phyloP scores from a whole-genome alignment of 2,888 invertebrate species.

The Trilocha varians region DNA sequence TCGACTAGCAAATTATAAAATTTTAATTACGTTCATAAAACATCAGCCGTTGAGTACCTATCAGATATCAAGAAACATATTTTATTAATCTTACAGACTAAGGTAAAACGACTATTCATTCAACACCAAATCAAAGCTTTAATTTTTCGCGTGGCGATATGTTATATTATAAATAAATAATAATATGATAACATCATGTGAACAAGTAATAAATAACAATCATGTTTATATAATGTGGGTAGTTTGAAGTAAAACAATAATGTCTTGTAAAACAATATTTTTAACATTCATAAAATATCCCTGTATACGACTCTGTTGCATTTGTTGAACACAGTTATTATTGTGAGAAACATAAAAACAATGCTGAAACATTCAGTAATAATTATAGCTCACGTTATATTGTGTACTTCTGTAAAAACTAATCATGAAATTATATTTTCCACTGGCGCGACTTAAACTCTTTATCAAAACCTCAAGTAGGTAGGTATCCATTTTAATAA shows the following conservation, averaged over 20 bases:
- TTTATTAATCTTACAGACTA: constrained; percentile 40
- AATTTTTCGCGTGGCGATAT: constrained; percentile 15
- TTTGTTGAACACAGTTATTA: constrained; percentile 60
- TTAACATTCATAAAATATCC: constrained; percentile 66
- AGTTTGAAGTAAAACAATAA: background rate
- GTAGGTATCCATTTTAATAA: too few species aligned
- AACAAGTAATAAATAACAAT: background rate
- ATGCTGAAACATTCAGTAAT: too few species aligned
- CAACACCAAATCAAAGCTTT: constrained; percentile 71
- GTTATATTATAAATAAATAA: constrained; percentile 2
- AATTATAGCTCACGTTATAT: too few species aligned
- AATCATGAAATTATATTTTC: too few species aligned
- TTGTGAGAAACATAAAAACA: constrained; percentile 48
- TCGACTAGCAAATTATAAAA: background rate
- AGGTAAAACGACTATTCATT: constrained; percentile 56
- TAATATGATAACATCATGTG: background rate
- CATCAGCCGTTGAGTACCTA: constrained; percentile 40
- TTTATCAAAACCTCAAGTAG: too few species aligned
- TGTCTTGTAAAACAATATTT: constrained; percentile 33
- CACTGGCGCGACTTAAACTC: too few species aligned
- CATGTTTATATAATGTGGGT: background rate
- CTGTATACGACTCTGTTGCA: constrained; percentile 70
- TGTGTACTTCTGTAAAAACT: too few species aligned
- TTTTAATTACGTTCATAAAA: background rate
- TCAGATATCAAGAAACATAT: constrained; percentile 37